These are phyloP conservation scores for Haemorhous mexicanus DNA, from an alignment of 2,113 vertebrate genomes.

Conservation along the genomic window DNA sequence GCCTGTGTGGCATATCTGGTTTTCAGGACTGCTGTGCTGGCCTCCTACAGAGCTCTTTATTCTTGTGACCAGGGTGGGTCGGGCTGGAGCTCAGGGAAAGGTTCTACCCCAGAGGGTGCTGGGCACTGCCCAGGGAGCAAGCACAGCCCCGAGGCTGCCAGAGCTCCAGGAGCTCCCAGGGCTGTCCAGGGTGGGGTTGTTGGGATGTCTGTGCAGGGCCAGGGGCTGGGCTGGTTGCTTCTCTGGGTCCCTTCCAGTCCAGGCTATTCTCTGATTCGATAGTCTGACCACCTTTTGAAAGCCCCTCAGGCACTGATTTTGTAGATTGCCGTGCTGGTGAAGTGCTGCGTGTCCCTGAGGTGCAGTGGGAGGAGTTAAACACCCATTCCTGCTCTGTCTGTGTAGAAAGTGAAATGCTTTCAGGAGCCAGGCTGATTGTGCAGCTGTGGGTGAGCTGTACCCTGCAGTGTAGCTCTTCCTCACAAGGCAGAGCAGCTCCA, in stretches of 20 bases:
- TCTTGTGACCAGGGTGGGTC: background rate
- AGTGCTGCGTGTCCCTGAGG: background rate
- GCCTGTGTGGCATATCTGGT: background rate
- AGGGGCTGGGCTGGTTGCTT: background rate
- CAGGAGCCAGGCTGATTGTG: background rate
- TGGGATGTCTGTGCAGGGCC: background rate
- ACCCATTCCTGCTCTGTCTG: background rate
- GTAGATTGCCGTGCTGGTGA: background rate
- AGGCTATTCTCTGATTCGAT: background rate
- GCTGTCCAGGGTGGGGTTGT: background rate
- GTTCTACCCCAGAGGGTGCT: background rate
- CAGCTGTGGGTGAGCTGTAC: background rate
- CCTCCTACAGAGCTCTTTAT: background rate
- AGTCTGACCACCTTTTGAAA: background rate
- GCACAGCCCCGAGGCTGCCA: rapidly evolving
- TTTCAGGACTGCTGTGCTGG: background rate
- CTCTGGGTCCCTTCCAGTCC: background rate
- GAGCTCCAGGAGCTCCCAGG: background rate
- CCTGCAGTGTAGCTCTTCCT: background rate
- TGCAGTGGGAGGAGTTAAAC: background rate
- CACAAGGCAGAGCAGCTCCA: background rate
- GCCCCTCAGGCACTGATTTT: background rate
- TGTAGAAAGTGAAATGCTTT: background rate
- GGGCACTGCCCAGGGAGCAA: background rate
- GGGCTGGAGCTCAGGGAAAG: rapidly evolving